phyloP scores from a whole-genome alignment of 2,113 vertebrate genomes.

The Calyptomena viridis region DNA sequence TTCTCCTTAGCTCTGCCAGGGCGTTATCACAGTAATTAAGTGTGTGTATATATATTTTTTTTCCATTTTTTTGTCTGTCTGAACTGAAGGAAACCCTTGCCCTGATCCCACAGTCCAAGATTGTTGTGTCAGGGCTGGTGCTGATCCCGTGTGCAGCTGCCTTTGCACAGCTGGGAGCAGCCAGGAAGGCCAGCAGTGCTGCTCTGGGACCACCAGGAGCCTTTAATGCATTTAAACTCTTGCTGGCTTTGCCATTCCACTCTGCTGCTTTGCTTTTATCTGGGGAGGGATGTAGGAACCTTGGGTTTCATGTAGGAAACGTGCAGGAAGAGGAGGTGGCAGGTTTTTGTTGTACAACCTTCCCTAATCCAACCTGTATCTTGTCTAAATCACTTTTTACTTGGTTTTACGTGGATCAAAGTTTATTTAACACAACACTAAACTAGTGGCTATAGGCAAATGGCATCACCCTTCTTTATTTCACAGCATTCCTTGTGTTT shows the following conservation, averaged over 20 bases:
- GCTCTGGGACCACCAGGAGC: background rate
- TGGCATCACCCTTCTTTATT: background rate
- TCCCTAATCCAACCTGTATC: background rate
- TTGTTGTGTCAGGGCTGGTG: rapidly evolving
- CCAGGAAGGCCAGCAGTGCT: rapidly evolving
- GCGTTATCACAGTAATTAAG: background rate
- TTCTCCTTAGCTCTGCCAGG: background rate
- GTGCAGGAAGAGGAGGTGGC: too few species aligned
- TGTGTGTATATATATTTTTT: too few species aligned
- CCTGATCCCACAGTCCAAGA: rapidly evolving
- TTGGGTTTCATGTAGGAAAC: background rate
- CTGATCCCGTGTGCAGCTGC: rapidly evolving
- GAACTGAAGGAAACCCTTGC: background rate
- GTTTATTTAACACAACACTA: background rate
- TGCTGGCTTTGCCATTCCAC: background rate
- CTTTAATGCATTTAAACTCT: background rate
- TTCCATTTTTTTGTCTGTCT: background rate
- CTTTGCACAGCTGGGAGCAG: background rate
- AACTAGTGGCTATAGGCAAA: background rate
- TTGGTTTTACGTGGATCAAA: background rate
- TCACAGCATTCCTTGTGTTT: background rate
- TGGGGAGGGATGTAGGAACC: background rate
- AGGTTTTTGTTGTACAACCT: rapidly evolving
- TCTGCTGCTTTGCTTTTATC: background rate
- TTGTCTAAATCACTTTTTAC: background rate